Evolutionary conservation across 53 echinoderm and acorn worm species (phyloP).

Genomic region (Holothuria leucospilota): DNA sequence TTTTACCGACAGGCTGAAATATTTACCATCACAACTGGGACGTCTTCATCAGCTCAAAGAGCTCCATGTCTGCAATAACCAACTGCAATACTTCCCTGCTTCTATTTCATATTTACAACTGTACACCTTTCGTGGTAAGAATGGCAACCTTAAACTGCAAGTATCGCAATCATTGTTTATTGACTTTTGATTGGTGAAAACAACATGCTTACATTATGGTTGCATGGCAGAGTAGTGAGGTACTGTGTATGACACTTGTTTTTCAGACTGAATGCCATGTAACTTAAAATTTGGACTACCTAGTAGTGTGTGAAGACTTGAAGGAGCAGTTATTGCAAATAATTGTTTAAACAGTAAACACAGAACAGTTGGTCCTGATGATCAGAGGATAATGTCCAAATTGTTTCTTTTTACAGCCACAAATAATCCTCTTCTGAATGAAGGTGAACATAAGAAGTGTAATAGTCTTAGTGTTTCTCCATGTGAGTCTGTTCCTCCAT

Average conservation of each 20-base stretch:
- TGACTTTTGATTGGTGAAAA: too few species aligned
- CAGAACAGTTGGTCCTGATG: too few species aligned
- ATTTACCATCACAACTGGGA: conserved; percentile 88
- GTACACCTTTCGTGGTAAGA: conserved; percentile 96
- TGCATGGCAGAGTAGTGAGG: too few species aligned
- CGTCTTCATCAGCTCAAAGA: conserved; percentile 92
- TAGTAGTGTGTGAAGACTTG: too few species aligned
- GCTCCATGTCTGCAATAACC: conserved; percentile 94
- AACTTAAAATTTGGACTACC: too few species aligned
- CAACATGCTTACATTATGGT: too few species aligned
- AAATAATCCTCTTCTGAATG: conserved; percentile 83
- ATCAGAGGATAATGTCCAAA: too few species aligned
- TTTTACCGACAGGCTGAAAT: conserved; percentile 61
- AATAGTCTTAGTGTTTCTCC: conserved; percentile 61
- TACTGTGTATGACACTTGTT: too few species aligned
- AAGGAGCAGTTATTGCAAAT: too few species aligned
- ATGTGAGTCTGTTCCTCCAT: conserved; percentile 68
- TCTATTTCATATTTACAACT: conserved; percentile 91
- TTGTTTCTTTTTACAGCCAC: conserved; percentile 67
- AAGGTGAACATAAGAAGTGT: conserved; percentile 64
- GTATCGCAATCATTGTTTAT: neutral
- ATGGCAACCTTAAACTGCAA: neutral
- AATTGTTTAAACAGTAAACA: too few species aligned
- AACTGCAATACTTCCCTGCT: conserved; percentile 88
- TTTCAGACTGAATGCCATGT: too few species aligned